Percentiles rank a stretch among this genome's conserved stretches.
Evolutionary conservation across 2,113 vertebrate genomes (phyloP).

Genomic region (Ardeotis arabs): DNA sequence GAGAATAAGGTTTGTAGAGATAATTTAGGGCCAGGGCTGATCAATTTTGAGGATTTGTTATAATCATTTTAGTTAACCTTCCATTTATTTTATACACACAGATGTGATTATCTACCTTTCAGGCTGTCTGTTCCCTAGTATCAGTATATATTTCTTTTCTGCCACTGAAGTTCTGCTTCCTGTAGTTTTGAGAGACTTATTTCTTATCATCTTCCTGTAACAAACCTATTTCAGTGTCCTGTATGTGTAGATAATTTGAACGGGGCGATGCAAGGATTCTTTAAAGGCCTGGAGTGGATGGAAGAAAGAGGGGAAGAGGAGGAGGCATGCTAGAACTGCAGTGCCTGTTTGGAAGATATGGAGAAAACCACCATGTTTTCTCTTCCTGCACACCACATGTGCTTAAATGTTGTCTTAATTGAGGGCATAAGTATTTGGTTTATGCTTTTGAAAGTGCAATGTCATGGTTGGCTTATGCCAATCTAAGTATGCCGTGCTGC

Average conservation of each 20-base stretch:
- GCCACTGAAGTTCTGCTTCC: not conserved
- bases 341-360: not conserved
- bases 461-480: not conserved
- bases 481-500: not conserved
- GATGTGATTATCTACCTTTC: not conserved
- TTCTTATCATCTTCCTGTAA: not conserved
- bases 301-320: not conserved
- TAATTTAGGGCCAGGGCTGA: not conserved
- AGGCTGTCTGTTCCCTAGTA: rapidly evolving
- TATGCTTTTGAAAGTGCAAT: not conserved
- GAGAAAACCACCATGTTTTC: not conserved
- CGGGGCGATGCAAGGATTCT: not conserved
- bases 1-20: not conserved
- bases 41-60: not conserved
- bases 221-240: not conserved
- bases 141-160: not conserved
- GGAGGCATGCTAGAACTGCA: not conserved
- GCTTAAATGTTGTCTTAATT: not conserved
- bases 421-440: not conserved
- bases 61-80: not conserved
- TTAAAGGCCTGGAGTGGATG: not conserved
- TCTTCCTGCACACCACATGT: not conserved
- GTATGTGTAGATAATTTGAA: not conserved
- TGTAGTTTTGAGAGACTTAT: not conserved
- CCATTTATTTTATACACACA: rapidly evolving